These are phyloP conservation scores for Psylliodes chrysocephalus DNA, from an alignment of 2,888 invertebrate genomes.

Conservation along the genomic window DNA sequence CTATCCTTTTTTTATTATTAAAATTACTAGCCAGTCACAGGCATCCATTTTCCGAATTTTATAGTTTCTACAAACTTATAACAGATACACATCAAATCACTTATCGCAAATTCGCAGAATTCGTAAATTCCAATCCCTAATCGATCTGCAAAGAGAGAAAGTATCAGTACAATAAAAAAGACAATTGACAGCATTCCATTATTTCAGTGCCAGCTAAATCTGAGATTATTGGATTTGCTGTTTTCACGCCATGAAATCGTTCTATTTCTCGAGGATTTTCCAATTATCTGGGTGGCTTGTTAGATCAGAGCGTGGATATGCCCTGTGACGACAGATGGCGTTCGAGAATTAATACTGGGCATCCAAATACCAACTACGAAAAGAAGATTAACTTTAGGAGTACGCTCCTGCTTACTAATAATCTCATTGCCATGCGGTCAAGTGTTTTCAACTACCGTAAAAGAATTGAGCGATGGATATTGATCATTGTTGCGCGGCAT, in stretches of 20 bases:
- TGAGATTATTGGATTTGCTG: constrained; percentile 59
- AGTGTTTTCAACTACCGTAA: not conserved
- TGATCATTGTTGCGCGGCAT: too few relatives aligned
- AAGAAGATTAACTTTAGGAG: constrained; percentile 43
- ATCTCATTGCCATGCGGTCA: not conserved
- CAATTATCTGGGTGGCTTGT: constrained; percentile 60
- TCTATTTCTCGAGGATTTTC: constrained; percentile 61
- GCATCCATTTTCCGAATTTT: too few relatives aligned
- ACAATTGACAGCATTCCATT: constrained; percentile 33
- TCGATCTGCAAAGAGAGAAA: constrained; percentile 15
- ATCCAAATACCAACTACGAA: constrained; percentile 42
- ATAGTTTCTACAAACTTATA: too few relatives aligned
- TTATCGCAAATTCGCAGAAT: not conserved
- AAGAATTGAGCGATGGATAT: not conserved
- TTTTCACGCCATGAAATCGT: constrained; percentile 58
- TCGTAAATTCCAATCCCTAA: constrained; percentile 9
- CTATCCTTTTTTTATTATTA: too few relatives aligned
- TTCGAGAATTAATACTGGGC: constrained; percentile 12
- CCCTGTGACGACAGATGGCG: constrained; percentile 48
- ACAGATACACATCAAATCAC: too few relatives aligned
- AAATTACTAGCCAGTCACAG: too few relatives aligned
- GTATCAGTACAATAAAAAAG: constrained; percentile 23
- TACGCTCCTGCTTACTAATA: constrained; percentile 28
- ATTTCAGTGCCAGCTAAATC: constrained; percentile 40
- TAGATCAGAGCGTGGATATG: constrained; percentile 52